Percentiles rank a stretch among this genome's conserved stretches.
phyloP scores from a whole-genome alignment of 2,888 invertebrate species.

The Apotomis betuletana region DNA sequence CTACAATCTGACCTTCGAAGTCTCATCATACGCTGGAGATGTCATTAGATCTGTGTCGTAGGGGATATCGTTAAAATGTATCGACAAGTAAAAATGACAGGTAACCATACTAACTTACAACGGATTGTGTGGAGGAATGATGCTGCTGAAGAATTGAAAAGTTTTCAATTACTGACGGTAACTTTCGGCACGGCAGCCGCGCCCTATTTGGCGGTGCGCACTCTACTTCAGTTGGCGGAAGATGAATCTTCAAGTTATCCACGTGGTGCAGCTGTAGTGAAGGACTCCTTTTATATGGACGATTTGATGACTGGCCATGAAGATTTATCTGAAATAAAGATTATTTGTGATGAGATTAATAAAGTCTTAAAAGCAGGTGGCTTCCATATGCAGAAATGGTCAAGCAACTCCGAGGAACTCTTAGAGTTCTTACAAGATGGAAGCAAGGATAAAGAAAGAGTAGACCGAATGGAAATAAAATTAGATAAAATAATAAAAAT shows the following conservation, averaged over 20 bases:
- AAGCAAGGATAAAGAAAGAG: no score
- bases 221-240: conserved; percentile 41
- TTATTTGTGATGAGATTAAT: no score
- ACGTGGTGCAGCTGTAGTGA: no score
- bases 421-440: no score
- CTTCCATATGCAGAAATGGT: no score
- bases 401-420: no score
- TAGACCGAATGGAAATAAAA: no score
- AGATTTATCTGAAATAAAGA: no score
- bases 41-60: conserved; percentile 84
- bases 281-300: no score
- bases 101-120: conserved; percentile 37
- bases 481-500: no score
- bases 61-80: conserved; percentile 50
- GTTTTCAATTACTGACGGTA: conserved; percentile 41
- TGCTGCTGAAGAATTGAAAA: conserved; percentile 17
- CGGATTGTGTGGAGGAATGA: conserved; percentile 28
- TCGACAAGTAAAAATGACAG: conserved; percentile 44
- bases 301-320: no score
- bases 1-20: conserved; percentile 47
- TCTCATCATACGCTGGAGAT: conserved; percentile 44
- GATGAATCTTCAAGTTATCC: conserved; percentile 16
- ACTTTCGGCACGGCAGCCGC: conserved; percentile 39
- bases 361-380: no score
- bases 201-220: conserved; percentile 43